These are phyloP conservation scores for Capromys pilorides DNA, from an alignment of 2,797 vertebrate genomes.

Conservation along the genomic window DNA sequence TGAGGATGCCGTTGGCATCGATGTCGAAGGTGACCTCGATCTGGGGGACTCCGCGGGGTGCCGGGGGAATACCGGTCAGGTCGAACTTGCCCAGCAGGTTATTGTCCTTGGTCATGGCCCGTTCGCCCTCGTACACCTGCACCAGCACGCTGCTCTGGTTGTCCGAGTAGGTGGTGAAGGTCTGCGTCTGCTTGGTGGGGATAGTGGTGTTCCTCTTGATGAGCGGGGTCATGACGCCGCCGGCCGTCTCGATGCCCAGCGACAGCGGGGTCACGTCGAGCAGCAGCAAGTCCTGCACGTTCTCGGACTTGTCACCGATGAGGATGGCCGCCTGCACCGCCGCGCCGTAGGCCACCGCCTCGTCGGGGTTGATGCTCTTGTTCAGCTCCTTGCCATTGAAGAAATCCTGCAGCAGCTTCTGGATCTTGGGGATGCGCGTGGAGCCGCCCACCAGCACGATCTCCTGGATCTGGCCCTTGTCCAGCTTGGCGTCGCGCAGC, in stretches of 20 bases:
- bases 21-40: slow-evolving; percentile 96
- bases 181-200: slow-evolving; percentile 94
- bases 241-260: slow-evolving; percentile 93
- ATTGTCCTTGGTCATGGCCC: slow-evolving; percentile 96
- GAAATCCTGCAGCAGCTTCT: slow-evolving; percentile 94
- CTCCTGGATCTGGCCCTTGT: slow-evolving; percentile 93
- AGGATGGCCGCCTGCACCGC: slow-evolving; percentile 95
- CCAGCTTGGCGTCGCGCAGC: slow-evolving; percentile 92
- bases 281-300: slow-evolving; percentile 94
- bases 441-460: slow-evolving; percentile 94
- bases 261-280: slow-evolving; percentile 93
- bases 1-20: slow-evolving; percentile 94
- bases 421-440: slow-evolving; percentile 95
- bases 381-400: slow-evolving; percentile 95
- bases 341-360: slow-evolving; percentile 94
- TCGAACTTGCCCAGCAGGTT: slow-evolving; percentile 95
- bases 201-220: slow-evolving; percentile 97
- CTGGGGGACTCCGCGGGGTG: slow-evolving; percentile 92
- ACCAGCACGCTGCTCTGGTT: slow-evolving; percentile 94
- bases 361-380: slow-evolving; percentile 96
- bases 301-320: slow-evolving; percentile 95
- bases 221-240: slow-evolving; percentile 93
- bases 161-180: slow-evolving; percentile 95
- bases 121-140: slow-evolving; percentile 95
- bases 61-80: slow-evolving; percentile 91